phyloP scores from a whole-genome alignment of 2,797 vertebrate genomes.

The Peromyscus eremicus region DNA sequence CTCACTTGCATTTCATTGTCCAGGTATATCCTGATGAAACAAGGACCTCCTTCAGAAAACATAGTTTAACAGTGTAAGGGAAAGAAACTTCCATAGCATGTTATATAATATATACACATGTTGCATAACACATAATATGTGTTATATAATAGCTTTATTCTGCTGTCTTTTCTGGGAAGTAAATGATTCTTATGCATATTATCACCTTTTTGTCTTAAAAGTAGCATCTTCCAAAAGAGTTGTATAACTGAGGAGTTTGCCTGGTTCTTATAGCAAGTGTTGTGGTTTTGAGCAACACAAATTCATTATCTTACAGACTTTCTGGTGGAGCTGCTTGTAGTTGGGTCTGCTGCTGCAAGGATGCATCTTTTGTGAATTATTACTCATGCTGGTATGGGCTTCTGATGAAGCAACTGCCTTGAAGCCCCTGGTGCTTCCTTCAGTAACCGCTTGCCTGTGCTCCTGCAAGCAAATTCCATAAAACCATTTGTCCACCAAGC shows the following conservation, averaged over 20 bases:
- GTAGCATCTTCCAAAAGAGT: background rate
- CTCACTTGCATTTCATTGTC: background rate
- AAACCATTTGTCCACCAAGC: background rate
- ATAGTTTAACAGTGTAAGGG: background rate
- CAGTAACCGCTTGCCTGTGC: background rate
- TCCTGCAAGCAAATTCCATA: background rate
- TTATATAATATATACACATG: background rate
- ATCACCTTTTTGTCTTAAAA: background rate
- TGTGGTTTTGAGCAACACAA: background rate
- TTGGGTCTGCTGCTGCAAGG: background rate
- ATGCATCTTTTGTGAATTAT: too few species aligned
- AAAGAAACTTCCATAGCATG: background rate
- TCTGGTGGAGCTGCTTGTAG: background rate
- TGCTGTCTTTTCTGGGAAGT: background rate
- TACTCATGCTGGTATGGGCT: background rate
- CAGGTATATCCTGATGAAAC: background rate
- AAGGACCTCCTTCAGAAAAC: background rate
- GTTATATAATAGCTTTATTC: background rate
- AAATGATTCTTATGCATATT: conserved; percentile 2
- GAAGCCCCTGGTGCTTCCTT: background rate
- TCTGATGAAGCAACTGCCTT: background rate
- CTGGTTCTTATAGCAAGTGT: background rate
- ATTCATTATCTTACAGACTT: background rate
- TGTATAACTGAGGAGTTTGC: background rate
- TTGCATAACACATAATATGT: background rate